phyloP scores from a whole-genome alignment of 2,888 invertebrate genomes.

The Kryphioiulus occultus region DNA sequence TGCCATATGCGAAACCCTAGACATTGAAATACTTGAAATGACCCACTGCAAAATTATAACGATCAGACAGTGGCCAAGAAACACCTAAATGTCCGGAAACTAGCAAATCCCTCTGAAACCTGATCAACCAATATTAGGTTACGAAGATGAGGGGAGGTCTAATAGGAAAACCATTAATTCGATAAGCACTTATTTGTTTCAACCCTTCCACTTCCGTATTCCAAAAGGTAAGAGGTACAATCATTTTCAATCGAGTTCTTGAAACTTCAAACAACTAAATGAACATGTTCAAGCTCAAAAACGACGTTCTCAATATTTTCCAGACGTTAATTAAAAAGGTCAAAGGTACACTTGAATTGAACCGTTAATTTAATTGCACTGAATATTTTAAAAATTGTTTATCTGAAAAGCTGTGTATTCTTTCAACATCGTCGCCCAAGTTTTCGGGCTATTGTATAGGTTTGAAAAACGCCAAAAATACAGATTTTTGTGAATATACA shows the following conservation, averaged over 20 bases:
- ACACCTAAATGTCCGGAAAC: too few species aligned
- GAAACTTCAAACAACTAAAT: neutral
- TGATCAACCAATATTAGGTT: neutral
- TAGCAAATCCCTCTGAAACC: neutral
- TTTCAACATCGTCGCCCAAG: too few species aligned
- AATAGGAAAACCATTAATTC: neutral
- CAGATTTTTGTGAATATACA: too few species aligned
- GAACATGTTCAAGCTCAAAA: neutral
- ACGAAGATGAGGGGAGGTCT: neutral
- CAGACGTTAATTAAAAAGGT: neutral
- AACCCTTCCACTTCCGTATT: slow-evolving; percentile 1
- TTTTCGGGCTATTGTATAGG: too few species aligned
- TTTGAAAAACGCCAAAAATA: too few species aligned
- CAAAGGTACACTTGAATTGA: neutral
- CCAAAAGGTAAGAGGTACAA: neutral
- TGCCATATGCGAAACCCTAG: neutral
- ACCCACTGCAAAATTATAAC: neutral
- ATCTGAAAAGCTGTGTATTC: too few species aligned
- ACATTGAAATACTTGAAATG: slow-evolving; percentile 8
- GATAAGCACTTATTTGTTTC: neutral
- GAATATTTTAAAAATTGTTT: too few species aligned
- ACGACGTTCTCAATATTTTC: neutral
- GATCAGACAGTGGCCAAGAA: neutral
- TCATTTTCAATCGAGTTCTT: neutral
- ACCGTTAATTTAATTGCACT: neutral